Percentiles rank a stretch among this genome's conserved stretches.
Conservation (phyloP, 2,113 vertebrate genomes). For the Murina feae region DNA sequence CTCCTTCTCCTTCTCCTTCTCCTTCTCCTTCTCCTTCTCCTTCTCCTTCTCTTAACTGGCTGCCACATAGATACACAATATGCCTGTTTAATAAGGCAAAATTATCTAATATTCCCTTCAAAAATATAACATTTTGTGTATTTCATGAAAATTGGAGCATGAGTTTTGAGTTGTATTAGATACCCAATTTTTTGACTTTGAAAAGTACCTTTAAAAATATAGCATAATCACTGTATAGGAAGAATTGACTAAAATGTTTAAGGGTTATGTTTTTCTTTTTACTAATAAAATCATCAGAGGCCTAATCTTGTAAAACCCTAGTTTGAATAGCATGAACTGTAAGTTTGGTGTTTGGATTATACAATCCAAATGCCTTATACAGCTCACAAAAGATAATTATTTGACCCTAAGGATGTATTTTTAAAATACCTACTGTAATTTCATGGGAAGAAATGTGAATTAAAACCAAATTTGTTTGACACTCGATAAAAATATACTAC, state of each 20-base stretch:
- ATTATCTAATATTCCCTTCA: not conserved
- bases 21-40: too few relatives aligned
- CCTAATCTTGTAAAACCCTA: not conserved
- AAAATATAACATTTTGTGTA: not conserved
- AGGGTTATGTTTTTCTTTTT: conserved; percentile 17
- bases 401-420: not conserved
- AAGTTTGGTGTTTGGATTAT: not conserved
- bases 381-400: not conserved
- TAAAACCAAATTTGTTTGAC: not conserved
- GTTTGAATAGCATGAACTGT: conserved; percentile 8
- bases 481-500: not conserved
- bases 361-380: not conserved
- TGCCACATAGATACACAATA: not conserved
- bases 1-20: too few relatives aligned
- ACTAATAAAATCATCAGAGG: not conserved
- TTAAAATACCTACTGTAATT: not conserved
- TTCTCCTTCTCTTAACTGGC: not conserved
- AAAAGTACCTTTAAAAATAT: conserved; percentile 28
- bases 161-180: not conserved
- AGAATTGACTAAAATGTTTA: not conserved
- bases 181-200: not conserved
- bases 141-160: not conserved
- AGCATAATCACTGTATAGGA: not conserved
- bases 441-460: not conserved
- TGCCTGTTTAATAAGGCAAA: not conserved